phyloP scores from a whole-genome alignment of 2,113 vertebrate species.

The Mesembrinibis cayennensis region DNA sequence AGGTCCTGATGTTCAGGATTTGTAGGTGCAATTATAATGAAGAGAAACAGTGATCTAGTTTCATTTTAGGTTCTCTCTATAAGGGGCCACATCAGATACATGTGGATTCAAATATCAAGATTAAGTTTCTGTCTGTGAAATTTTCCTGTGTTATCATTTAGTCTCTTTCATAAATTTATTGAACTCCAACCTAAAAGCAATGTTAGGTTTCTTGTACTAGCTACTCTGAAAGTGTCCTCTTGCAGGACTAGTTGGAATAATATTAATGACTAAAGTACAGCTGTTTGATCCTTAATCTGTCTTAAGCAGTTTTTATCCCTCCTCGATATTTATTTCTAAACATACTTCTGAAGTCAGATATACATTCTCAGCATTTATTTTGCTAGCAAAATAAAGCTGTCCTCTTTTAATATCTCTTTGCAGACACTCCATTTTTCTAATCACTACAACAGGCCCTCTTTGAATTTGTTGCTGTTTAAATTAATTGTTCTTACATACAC shows the following conservation, averaged over 20 bases:
- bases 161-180: background rate
- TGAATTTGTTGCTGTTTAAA: background rate
- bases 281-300: background rate
- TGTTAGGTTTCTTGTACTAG: background rate
- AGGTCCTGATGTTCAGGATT: background rate
- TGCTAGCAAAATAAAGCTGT: background rate
- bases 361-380: background rate
- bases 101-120: background rate
- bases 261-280: background rate
- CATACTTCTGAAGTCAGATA: background rate
- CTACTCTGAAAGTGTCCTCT: background rate
- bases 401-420: background rate
- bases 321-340: background rate
- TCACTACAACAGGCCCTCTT: background rate
- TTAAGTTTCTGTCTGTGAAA: background rate
- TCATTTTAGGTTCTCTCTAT: background rate
- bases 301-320: background rate
- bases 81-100: background rate
- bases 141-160: background rate
- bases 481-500: background rate
- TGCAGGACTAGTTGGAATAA: background rate
- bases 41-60: background rate
- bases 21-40: background rate
- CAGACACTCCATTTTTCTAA: background rate
- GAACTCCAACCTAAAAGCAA: background rate